These are phyloP conservation scores for Cromileptes altivelis DNA, from an alignment of 2,113 vertebrate genomes.

Conservation along the genomic window DNA sequence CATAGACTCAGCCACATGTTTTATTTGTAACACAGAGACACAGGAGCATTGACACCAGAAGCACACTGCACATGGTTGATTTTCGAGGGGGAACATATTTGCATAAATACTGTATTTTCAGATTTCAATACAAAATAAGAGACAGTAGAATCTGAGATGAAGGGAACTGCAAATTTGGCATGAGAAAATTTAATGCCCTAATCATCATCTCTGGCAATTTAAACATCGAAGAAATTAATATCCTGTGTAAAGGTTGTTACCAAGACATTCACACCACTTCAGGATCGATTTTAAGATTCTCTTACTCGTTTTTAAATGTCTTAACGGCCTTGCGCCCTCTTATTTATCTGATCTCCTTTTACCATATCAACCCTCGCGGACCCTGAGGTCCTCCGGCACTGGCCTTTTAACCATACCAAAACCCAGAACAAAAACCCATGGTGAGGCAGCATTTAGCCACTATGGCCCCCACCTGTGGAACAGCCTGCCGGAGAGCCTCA, in stretches of 20 bases:
- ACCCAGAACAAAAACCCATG: too few species aligned
- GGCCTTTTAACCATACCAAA: too few species aligned
- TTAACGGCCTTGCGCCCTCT: too few species aligned
- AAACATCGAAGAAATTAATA: neutral
- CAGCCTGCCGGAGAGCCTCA: too few species aligned
- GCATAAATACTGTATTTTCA: slow-evolving; percentile 1
- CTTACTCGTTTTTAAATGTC: too few species aligned
- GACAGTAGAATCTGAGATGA: neutral
- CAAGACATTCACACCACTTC: neutral
- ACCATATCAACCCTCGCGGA: too few species aligned
- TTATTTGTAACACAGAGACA: neutral
- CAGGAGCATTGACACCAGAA: neutral
- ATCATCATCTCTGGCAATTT: neutral
- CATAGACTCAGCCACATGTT: slow-evolving; percentile 8
- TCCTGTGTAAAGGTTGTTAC: neutral
- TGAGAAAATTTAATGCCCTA: neutral
- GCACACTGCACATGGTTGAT: neutral
- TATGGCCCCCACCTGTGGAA: too few species aligned
- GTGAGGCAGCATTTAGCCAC: too few species aligned
- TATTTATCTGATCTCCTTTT: too few species aligned
- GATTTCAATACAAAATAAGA: slow-evolving; percentile 25
- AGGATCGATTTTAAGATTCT: too few species aligned
- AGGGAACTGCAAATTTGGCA: neutral
- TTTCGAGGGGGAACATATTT: neutral
- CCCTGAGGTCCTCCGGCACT: too few species aligned